These are phyloP conservation scores for Oithona nana DNA, from an alignment of 2,888 invertebrate genomes.

Conservation along the genomic window DNA sequence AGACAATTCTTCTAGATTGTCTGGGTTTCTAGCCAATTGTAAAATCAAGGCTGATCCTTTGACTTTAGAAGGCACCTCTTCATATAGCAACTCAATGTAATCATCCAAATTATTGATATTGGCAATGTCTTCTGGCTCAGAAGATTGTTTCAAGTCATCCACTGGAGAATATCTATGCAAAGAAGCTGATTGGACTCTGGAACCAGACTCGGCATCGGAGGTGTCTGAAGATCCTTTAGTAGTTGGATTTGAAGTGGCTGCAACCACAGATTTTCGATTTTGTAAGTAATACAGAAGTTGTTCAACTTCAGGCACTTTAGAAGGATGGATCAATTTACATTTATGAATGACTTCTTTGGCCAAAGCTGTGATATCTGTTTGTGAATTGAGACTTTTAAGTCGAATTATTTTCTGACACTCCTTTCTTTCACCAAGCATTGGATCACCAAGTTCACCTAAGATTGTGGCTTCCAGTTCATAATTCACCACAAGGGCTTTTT, in stretches of 20 bases:
- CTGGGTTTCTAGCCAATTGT: slow-evolving; percentile 75
- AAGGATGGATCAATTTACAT: slow-evolving; percentile 63
- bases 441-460: slow-evolving; percentile 53
- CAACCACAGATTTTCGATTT: slow-evolving; percentile 40
- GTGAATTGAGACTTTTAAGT: slow-evolving; percentile 53
- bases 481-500: slow-evolving; percentile 64
- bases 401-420: slow-evolving; percentile 63
- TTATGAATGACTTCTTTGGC: slow-evolving; percentile 67
- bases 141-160: neutral
- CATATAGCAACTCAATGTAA: slow-evolving; percentile 88
- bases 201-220: neutral
- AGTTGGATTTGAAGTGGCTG: neutral
- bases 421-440: slow-evolving; percentile 52
- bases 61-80: slow-evolving; percentile 67
- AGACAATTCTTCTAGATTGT: slow-evolving; percentile 78
- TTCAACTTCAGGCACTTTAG: slow-evolving; percentile 61
- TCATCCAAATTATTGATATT: slow-evolving; percentile 42
- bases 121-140: slow-evolving; percentile 12
- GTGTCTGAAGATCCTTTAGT: neutral
- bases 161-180: slow-evolving; percentile 10
- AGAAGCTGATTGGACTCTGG: slow-evolving; percentile 3
- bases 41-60: slow-evolving; percentile 70
- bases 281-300: slow-evolving; percentile 70
- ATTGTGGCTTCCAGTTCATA: slow-evolving; percentile 73
- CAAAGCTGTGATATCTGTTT: slow-evolving; percentile 55